A percentile compares a stretch with the other conserved stretches of the same genome.
These are phyloP conservation scores for Myrmophylax atrothorax DNA, from an alignment of 2,113 vertebrate species.

Conservation along the genomic window DNA sequence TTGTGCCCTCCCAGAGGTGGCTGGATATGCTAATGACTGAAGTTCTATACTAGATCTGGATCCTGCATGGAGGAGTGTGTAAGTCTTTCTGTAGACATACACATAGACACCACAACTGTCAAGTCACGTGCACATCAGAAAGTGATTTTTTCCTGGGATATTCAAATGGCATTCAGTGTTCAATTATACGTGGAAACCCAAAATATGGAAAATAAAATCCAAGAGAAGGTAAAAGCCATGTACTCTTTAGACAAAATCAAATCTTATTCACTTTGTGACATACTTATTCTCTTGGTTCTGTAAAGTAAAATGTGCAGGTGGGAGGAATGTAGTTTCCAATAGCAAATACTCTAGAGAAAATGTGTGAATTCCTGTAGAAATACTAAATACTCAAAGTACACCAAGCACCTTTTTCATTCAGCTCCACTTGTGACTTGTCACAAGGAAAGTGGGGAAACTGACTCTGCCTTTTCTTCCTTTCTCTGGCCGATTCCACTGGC, in stretches of 20 bases:
- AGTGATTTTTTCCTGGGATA: neutral
- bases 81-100: neutral
- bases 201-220: neutral
- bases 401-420: neutral
- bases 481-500: no score
- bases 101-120: accelerated
- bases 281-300: neutral
- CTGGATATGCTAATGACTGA: neutral
- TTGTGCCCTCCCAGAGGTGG: neutral
- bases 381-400: neutral
- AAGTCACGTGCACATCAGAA: neutral
- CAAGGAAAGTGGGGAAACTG: neutral
- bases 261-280: neutral
- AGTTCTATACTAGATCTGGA: neutral
- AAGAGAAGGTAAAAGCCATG: neutral
- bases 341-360: neutral
- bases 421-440: neutral
- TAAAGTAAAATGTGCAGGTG: neutral
- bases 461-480: neutral
- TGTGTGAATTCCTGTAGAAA: neutral
- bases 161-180: neutral
- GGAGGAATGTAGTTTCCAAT: neutral
- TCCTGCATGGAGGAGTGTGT: neutral
- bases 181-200: neutral
- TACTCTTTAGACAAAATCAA: neutral